phyloP scores from a whole-genome alignment of 2,797 vertebrate genomes.

The Tokudaia muenninki region DNA sequence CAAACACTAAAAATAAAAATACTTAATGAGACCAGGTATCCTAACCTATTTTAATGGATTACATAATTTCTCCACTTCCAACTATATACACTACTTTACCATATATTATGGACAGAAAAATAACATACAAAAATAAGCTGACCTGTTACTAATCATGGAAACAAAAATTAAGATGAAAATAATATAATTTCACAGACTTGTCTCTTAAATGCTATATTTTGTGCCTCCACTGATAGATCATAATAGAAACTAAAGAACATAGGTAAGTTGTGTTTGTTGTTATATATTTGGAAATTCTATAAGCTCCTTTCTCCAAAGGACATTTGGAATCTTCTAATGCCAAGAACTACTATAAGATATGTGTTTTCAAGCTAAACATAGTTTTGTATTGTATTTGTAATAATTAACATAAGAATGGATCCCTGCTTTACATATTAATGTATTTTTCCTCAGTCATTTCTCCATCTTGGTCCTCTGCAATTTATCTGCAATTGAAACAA shows the following conservation, averaged over 20 bases:
- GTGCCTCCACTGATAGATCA: accelerated
- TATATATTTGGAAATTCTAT: not conserved
- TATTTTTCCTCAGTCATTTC: not conserved
- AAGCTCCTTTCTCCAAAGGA: not conserved
- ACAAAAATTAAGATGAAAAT: not conserved
- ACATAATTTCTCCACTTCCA: not conserved
- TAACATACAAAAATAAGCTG: not conserved
- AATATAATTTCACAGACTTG: not conserved
- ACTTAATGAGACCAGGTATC: not conserved
- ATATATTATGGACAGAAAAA: not conserved
- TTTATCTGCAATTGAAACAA: not conserved
- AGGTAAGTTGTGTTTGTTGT: not conserved
- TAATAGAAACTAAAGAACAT: not conserved
- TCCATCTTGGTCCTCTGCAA: no score
- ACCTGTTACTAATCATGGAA: not conserved
- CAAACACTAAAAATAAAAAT: not conserved
- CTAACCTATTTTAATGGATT: not conserved
- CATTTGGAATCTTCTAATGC: not conserved
- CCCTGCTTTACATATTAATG: not conserved
- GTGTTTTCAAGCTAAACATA: not conserved
- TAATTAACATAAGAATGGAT: not conserved
- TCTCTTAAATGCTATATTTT: not conserved
- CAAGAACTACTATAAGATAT: not conserved
- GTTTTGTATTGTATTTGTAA: not conserved
- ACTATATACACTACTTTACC: not conserved